These are phyloP conservation scores for Morone saxatilis DNA, from an alignment of 2,113 vertebrate species.

Conservation along the genomic window DNA sequence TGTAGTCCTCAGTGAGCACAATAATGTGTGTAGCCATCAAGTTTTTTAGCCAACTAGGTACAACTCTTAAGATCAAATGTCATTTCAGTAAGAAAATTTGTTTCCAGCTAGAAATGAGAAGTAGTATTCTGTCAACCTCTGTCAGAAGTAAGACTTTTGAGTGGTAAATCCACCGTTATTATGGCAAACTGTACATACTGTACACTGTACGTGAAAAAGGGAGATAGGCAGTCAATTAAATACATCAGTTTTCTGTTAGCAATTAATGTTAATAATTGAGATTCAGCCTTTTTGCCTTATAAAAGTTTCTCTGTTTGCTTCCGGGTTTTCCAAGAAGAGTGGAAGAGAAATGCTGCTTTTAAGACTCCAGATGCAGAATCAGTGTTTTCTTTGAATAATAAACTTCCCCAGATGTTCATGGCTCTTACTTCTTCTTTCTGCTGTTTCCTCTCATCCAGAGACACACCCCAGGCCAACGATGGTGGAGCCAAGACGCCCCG, in stretches of 20 bases:
- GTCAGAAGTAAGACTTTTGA: no score
- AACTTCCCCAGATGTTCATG: constrained; percentile 30
- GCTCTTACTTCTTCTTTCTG: constrained; percentile 19
- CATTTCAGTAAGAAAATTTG: no score
- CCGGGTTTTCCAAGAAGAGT: constrained; percentile 24
- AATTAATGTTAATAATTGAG: constrained; percentile 1
- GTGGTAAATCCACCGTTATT: no score
- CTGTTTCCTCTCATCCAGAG: constrained; percentile 81
- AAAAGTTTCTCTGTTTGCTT: constrained; percentile 1
- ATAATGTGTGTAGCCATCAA: no score
- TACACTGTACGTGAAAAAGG: background rate
- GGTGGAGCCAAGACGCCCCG: constrained; percentile 84
- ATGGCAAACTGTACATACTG: no score
- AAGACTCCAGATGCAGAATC: constrained; percentile 36
- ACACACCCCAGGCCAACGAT: constrained; percentile 87
- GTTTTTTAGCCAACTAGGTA: no score
- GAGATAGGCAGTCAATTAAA: background rate
- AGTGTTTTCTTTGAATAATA: constrained; percentile 31
- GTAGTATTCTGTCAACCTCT: no score
- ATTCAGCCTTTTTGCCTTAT: constrained; percentile 1
- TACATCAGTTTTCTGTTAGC: background rate
- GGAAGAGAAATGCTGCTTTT: constrained; percentile 41
- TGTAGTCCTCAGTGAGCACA: no score
- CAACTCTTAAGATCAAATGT: no score
- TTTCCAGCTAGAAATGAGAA: no score